phyloP scores from a whole-genome alignment of 2,113 vertebrate species.

The Sander vitreus region DNA sequence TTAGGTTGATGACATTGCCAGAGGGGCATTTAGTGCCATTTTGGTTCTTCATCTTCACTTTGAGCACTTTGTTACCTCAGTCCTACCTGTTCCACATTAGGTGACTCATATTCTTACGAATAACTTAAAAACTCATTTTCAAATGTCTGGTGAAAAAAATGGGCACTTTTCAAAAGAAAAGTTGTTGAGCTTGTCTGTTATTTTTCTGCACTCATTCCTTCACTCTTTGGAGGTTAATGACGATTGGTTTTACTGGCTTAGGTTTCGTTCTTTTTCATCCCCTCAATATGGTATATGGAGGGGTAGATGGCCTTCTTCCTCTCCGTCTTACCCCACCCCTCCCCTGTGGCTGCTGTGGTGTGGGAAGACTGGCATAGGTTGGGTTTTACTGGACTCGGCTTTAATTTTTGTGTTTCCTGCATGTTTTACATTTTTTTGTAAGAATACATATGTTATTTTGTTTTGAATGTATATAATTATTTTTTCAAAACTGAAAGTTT shows the following conservation, averaged over 20 bases:
- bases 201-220: constrained; percentile 19
- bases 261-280: constrained; percentile 22
- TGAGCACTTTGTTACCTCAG: constrained; percentile 3
- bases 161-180: background rate
- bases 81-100: constrained; percentile 17
- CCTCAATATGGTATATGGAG: constrained; percentile 55
- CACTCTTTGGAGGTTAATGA: constrained; percentile 21
- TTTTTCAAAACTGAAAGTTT: background rate
- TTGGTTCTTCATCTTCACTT: constrained; percentile 3
- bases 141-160: background rate
- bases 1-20: constrained; percentile 26
- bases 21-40: constrained; percentile 4
- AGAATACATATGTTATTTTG: background rate
- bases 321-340: constrained; percentile 45
- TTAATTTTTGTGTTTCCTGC: background rate
- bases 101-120: constrained; percentile 18
- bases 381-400: constrained; percentile 20
- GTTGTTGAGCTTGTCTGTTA: constrained; percentile 2
- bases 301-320: constrained; percentile 43
- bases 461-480: background rate
- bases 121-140: constrained; percentile 1
- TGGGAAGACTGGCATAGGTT: constrained; percentile 23
- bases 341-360: constrained; percentile 62
- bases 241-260: constrained; percentile 47
- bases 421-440: background rate